phyloP scores from a whole-genome alignment of 2,113 vertebrate species.

The Abramis brama region DNA sequence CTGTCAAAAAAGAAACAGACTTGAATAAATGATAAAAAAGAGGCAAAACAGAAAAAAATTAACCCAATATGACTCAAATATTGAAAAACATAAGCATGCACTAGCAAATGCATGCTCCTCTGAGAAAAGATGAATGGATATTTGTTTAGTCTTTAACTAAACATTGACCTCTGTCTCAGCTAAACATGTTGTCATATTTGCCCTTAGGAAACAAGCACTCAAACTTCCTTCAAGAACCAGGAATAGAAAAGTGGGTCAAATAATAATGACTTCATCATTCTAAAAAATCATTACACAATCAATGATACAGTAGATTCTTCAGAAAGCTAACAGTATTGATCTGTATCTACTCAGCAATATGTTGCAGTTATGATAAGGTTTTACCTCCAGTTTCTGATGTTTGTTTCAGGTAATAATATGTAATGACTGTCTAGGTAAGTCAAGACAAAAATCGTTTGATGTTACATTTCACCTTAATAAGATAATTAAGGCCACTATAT shows the following conservation, averaged over 20 bases:
- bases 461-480: neutral
- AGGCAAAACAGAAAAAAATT: neutral
- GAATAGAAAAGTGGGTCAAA: neutral
- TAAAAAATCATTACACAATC: neutral
- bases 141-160: neutral
- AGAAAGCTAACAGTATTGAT: neutral
- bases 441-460: neutral
- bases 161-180: neutral
- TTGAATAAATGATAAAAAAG: neutral
- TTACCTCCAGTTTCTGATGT: neutral
- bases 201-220: neutral
- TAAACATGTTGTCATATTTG: neutral
- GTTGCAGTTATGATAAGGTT: neutral
- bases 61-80: neutral
- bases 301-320: neutral
- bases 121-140: slow-evolving; percentile 35
- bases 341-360: neutral
- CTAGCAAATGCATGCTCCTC: neutral
- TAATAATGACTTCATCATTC: neutral
- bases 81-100: neutral
- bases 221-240: neutral
- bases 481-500: neutral
- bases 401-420: neutral
- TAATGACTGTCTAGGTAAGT: neutral
- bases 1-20: slow-evolving; percentile 56